Conservation (phyloP, 2,113 vertebrate species). For the Cynoglossus semilaevis region DNA sequence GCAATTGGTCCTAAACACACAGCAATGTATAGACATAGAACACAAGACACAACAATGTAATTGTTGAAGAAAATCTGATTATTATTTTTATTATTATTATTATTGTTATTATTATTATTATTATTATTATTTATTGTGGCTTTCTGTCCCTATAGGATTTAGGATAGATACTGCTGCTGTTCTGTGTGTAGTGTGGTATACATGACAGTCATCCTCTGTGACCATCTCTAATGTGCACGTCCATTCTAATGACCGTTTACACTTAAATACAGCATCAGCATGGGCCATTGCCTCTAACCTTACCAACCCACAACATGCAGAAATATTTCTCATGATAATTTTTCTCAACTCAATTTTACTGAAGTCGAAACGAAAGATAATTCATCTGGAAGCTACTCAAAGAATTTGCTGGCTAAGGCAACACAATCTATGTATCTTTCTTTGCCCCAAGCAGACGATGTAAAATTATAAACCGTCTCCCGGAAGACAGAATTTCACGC, state of each 20-base stretch:
- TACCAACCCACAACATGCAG: slow-evolving; percentile 18
- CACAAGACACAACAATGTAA: too few species aligned
- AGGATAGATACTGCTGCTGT: slow-evolving; percentile 3
- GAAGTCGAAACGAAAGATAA: slow-evolving; percentile 53
- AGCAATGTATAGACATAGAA: too few species aligned
- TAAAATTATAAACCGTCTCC: slow-evolving; percentile 75
- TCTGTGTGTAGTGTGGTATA: not conserved
- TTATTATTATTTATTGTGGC: too few species aligned
- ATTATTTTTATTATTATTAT: too few species aligned
- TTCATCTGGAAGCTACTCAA: slow-evolving; percentile 53
- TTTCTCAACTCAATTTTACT: slow-evolving; percentile 12
- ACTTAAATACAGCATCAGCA: slow-evolving; percentile 38
- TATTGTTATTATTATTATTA: too few species aligned
- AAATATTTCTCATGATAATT: slow-evolving; percentile 7
- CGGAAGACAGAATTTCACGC: slow-evolving; percentile 74
- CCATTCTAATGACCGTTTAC: slow-evolving; percentile 39
- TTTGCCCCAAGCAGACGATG: slow-evolving; percentile 52
- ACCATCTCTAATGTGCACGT: slow-evolving; percentile 9
- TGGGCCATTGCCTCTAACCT: slow-evolving; percentile 33
- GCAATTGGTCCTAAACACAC: too few species aligned
- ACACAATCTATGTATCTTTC: slow-evolving; percentile 16
- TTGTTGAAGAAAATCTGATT: too few species aligned
- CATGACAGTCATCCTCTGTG: slow-evolving; percentile 3
- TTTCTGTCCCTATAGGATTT: too few species aligned
- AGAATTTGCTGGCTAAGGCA: slow-evolving; percentile 50